phyloP scores from a whole-genome alignment of 2,888 invertebrate species.

The Globia sparganii region DNA sequence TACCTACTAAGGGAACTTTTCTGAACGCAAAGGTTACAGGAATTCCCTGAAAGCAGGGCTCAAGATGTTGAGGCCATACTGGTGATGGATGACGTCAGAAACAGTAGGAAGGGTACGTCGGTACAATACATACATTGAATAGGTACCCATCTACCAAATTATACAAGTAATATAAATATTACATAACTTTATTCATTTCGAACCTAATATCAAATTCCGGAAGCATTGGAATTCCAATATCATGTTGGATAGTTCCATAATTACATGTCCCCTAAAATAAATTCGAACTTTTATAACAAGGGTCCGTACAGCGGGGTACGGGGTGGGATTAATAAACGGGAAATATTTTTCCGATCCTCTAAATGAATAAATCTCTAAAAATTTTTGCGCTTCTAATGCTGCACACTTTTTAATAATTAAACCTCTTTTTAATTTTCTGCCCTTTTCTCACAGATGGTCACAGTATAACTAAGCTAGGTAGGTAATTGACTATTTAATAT shows the following conservation, averaged over 20 bases:
- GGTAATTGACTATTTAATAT: neutral
- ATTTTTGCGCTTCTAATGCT: neutral
- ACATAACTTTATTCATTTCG: slow-evolving; percentile 41
- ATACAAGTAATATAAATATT: slow-evolving; percentile 7
- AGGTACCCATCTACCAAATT: neutral
- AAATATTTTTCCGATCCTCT: neutral
- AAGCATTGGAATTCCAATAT: slow-evolving; percentile 33
- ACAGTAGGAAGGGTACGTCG: neutral
- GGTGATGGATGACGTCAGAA: slow-evolving; percentile 4
- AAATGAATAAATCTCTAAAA: neutral
- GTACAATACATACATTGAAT: neutral
- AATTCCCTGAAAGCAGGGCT: neutral
- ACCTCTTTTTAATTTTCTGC: neutral
- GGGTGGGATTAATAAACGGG: neutral
- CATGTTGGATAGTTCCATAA: slow-evolving; percentile 13
- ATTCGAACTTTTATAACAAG: slow-evolving; percentile 3
- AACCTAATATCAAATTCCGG: slow-evolving; percentile 22
- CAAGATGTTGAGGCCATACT: no score
- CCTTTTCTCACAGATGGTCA: neutral
- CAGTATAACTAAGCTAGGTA: neutral
- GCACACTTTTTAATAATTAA: neutral
- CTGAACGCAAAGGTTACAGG: neutral
- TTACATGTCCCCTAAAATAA: slow-evolving; percentile 22
- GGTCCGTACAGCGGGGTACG: neutral
- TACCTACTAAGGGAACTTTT: neutral